A percentile compares a stretch with the other conserved stretches of the same genome.
Conservation (phyloP, 2,113 vertebrate species). For the Rhagologus leucostigma region DNA sequence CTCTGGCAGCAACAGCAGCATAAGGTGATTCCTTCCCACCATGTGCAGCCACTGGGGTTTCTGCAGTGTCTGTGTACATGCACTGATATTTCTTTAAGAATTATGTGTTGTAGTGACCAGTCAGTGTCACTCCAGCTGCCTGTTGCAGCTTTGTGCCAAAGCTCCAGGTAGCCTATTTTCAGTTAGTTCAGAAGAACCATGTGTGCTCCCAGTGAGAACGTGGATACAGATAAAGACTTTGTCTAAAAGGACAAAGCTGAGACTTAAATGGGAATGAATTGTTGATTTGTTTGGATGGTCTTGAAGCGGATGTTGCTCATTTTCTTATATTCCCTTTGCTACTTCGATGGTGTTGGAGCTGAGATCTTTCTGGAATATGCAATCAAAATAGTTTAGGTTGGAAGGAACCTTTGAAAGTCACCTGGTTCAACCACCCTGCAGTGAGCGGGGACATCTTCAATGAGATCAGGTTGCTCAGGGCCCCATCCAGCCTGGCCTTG, state of each 20-base stretch:
- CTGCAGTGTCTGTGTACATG: rapidly evolving
- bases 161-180: neutral
- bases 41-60: neutral
- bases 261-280: neutral
- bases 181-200: neutral
- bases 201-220: neutral
- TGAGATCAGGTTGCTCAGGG: neutral
- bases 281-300: neutral
- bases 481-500: neutral
- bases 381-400: neutral
- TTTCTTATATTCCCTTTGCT: neutral
- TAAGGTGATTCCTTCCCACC: neutral
- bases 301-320: neutral
- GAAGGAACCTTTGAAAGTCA: neutral
- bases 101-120: neutral
- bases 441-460: neutral
- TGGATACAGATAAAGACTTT: neutral
- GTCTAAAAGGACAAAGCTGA: neutral
- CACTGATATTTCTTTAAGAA: neutral
- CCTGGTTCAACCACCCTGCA: neutral
- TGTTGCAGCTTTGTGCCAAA: neutral
- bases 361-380: neutral
- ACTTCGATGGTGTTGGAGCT: neutral
- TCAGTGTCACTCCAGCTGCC: neutral
- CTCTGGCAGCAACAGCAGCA: neutral